phyloP scores from a whole-genome alignment of 2,797 vertebrate genomes.

The Sarcoramphus papa region DNA sequence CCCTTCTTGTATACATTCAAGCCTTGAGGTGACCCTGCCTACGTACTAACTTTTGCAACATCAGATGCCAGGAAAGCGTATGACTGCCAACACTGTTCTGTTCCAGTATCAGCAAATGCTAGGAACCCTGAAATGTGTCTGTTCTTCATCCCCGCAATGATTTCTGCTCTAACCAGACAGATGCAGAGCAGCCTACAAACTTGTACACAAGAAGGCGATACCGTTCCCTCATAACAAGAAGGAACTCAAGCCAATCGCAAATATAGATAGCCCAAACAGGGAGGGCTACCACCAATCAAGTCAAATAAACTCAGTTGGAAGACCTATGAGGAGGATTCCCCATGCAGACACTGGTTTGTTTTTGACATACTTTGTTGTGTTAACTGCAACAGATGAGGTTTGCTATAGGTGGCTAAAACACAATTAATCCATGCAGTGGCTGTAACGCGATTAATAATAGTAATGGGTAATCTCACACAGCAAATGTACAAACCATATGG shows the following conservation, averaged over 20 bases:
- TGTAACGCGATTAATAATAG: background rate
- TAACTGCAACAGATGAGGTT: background rate
- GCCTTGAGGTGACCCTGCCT: background rate
- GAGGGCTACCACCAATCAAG: background rate
- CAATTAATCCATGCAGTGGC: background rate
- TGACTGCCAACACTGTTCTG: background rate
- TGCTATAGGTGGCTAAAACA: background rate
- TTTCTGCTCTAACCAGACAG: background rate
- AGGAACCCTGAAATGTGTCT: accelerated
- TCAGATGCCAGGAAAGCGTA: background rate
- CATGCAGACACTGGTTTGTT: background rate
- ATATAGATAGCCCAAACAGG: accelerated
- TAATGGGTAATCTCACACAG: background rate
- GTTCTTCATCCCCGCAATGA: background rate
- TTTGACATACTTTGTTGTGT: background rate
- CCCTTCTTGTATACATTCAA: background rate
- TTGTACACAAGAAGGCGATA: too few species aligned
- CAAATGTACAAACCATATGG: background rate
- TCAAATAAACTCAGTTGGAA: background rate
- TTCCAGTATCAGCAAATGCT: background rate
- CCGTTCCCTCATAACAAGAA: background rate
- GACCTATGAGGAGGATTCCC: background rate
- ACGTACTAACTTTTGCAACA: background rate
- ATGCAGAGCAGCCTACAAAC: background rate
- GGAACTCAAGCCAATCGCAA: background rate